phyloP scores from a whole-genome alignment of 2,888 invertebrate species.

The Hirtodrosophila alboralis region DNA sequence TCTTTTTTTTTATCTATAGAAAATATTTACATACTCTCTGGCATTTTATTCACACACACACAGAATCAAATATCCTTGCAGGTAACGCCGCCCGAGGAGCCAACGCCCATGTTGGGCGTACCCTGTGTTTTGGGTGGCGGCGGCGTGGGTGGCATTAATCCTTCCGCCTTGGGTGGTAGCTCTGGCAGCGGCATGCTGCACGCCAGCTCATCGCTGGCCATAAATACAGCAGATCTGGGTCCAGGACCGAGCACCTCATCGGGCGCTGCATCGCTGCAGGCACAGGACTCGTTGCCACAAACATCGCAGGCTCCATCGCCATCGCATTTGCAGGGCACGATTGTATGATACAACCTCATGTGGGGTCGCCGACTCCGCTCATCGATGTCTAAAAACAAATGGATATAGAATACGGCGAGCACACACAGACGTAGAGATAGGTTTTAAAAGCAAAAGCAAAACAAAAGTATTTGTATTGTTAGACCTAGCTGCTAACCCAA shows the following conservation, averaged over 20 bases:
- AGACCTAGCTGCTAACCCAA: constrained; percentile 42
- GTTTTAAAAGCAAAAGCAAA: constrained; percentile 53
- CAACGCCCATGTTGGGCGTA: constrained; percentile 83
- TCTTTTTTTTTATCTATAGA: too few relatives aligned
- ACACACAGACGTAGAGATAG: constrained; percentile 73
- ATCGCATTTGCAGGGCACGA: constrained; percentile 93
- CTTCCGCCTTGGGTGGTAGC: constrained; percentile 81
- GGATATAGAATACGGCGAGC: constrained; percentile 83
- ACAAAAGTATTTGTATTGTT: constrained; percentile 11
- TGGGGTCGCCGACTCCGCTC: constrained; percentile 95
- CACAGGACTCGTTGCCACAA: constrained; percentile 73
- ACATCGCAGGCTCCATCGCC: constrained; percentile 83
- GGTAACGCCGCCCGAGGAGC: constrained; percentile 89
- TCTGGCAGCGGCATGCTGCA: constrained; percentile 74
- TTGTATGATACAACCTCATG: constrained; percentile 97
- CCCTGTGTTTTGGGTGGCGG: constrained; percentile 81
- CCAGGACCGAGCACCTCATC: constrained; percentile 84
- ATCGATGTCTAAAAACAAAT: constrained; percentile 87
- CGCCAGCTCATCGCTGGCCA: constrained; percentile 82
- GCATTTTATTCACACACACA: too few relatives aligned
- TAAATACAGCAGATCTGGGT: constrained; percentile 81
- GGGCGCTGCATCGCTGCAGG: constrained; percentile 85
- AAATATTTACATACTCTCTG: too few relatives aligned
- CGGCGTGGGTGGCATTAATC: constrained; percentile 83
- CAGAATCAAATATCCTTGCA: constrained; percentile 83